Evolutionary conservation across 2,797 vertebrate genomes (phyloP), one percentile per base, ranked within the genome.

Genomic region (Xenopus petersii): DNA sequence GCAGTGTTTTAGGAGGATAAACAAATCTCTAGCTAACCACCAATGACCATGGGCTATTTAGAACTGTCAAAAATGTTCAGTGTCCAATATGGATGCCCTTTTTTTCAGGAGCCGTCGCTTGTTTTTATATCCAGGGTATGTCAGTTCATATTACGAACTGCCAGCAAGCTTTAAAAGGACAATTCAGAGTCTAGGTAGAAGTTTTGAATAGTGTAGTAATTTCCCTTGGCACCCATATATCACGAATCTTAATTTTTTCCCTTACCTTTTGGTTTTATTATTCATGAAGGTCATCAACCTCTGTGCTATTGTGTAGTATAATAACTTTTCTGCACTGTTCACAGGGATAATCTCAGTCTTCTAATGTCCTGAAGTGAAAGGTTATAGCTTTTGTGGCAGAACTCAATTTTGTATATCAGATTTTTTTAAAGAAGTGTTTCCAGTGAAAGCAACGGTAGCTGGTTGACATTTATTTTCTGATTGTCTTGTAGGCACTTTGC

Each of bases 211-310:
- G 64, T 80, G 4, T 12, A 55, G 2, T 74, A 21, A 2, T 67
- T 74, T 80, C 77, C 62, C 12, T 80, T 81, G 69, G 68, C 33
- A 58, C 17, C 33, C 62, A 56, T 36, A 54, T 72, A 69, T 46
- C 1, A 58, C 1, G n/a, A 4, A 74, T 61, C 80, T 79, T 70
- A 73, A 66, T 70, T 68, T 56, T 56, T 65, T 55, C 48, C 46
- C 36, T 75, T 51, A 48, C 47, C 56, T 71, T 65, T 51, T 71
- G 30, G 55, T n/a, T 73, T 30, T 26, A 49, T 70, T 65, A 73
- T 71, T 71, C 58, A 66, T 54, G 54, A 69, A 64, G 58, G 66
- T 75, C 66, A 69, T 60, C 46, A 46, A 62, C 66, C 73, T 13
- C 15, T 64, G 47, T 62, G 26, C 65, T 63, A 62, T 61, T 42